Base-by-base conservation (phyloP, 2,113 vertebrate genomes). In the Trematomus loennbergii region DNA sequence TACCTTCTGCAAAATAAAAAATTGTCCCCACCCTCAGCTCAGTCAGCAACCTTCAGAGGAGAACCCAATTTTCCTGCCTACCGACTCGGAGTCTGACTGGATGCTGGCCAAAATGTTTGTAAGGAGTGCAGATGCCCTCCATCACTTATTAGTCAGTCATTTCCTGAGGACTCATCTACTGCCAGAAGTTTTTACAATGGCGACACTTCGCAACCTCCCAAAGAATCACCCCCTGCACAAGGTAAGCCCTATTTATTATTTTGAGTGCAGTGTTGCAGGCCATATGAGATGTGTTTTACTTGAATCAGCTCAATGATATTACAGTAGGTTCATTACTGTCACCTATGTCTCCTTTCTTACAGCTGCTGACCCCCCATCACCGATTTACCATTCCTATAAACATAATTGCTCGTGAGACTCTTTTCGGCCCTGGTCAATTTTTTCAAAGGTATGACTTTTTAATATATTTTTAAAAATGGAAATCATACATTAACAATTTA, bases 51-150 rank as follows among this genome's bases (percentile, higher is more conserved):
- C 87, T 1, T 83, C 84, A 1, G 20, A 73, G 12, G n/a, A 65
- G 3, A 87, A 78, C 60, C 84, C 87, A 1, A 69, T 95, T 62
- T 95, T 94, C 82, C 89, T 94, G 70, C 94, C 94, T n/a, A 92
- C 87, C 2, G 93, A 95, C 16, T 50, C 13, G 2, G 80, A 91
- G 43, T 84, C 85, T 1, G 91, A 91, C 64, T 95, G 94, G 94
- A 82, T 94, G 70, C 59, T 95, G 78, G 94, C 94, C 33, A 94
- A 95, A 81, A 75, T 67, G 10, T 94, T 90, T 89, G 88, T 94
- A n/a, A 88, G 84, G 29, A 93, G 83, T 65, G 80, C 89, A 12
- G 94, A 94, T n/a, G 83, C 91, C 67, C 82, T 90, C 1, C 45
- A 91, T 4, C 80, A 89, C 15, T 7, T 87, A 62, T 25, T 92